Conservation (phyloP, 2,888 invertebrate species). For the Athripsodes cinereus region DNA sequence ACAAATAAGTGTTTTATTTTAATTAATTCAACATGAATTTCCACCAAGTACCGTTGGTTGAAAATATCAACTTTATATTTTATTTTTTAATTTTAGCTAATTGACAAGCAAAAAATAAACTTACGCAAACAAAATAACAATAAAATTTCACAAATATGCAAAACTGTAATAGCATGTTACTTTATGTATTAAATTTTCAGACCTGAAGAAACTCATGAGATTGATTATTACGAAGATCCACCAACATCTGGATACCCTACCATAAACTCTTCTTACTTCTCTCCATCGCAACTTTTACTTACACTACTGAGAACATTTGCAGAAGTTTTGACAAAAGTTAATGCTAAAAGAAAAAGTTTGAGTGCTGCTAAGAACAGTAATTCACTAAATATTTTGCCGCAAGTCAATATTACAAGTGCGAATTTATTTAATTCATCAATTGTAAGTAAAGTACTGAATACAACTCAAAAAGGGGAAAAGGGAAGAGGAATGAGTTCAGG, state of each 20-base stretch:
- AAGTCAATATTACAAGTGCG: neutral
- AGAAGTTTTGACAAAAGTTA: constrained; percentile 42
- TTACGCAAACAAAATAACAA: no score
- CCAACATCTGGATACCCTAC: constrained; percentile 11
- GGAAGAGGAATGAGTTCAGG: constrained; percentile 29
- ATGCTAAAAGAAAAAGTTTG: constrained; percentile 1
- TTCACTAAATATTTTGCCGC: neutral
- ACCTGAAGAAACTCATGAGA: neutral
- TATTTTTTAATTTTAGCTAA: no score
- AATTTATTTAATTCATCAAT: neutral
- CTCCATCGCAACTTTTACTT: constrained; percentile 41
- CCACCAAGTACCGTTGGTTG: no score
- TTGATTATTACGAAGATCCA: constrained; percentile 34
- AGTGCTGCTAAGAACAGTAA: neutral
- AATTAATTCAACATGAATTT: no score
- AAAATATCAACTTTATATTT: no score
- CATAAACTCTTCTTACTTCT: constrained; percentile 12
- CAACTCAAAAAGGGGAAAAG: constrained; percentile 25
- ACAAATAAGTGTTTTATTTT: no score
- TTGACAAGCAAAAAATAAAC: no score
- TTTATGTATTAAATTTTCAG: constrained; percentile 1
- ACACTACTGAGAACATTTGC: constrained; percentile 43
- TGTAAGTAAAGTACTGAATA: constrained; percentile 39
- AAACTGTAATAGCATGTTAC: no score
- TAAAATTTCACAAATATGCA: no score